Evolutionary conservation across 2,888 invertebrate species (phyloP).

Genomic region (Macrophya annulata): DNA sequence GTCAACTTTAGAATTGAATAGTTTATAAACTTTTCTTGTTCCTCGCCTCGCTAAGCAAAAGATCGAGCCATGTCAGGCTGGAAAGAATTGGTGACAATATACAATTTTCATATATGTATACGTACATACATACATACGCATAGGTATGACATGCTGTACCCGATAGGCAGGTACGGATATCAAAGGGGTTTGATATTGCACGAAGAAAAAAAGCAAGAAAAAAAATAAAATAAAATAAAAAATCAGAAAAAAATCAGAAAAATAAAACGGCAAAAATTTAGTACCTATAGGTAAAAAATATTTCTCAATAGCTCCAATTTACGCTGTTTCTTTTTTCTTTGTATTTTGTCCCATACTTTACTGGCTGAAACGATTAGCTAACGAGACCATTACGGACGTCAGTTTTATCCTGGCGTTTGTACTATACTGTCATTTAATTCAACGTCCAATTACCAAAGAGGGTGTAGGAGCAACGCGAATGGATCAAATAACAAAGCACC

Average conservation of each 20-base stretch:
- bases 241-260: neutral
- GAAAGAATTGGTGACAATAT: conserved; percentile 6
- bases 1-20: conserved; percentile 39
- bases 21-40: conserved; percentile 24
- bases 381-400: conserved; percentile 43
- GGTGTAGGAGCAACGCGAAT: conserved; percentile 25
- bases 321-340: neutral
- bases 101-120: neutral
- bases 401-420: conserved; percentile 28
- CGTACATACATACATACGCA: neutral
- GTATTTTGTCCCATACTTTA: neutral
- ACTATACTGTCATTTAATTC: conserved; percentile 30
- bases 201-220: neutral
- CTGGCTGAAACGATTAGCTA: conserved; percentile 16
- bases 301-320: conserved; percentile 27
- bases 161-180: neutral
- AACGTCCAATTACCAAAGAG: conserved; percentile 49
- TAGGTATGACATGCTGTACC: too few relatives aligned
- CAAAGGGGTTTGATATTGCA: neutral
- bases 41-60: neutral
- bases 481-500: conserved; percentile 38
- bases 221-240: neutral
- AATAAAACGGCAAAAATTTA: neutral
- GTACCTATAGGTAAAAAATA: neutral
- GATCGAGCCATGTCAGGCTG: neutral